Percentiles rank a stretch among this genome's conserved stretches.
phyloP scores from a whole-genome alignment of 2,113 vertebrate species.

The Aepyceros melampus region DNA sequence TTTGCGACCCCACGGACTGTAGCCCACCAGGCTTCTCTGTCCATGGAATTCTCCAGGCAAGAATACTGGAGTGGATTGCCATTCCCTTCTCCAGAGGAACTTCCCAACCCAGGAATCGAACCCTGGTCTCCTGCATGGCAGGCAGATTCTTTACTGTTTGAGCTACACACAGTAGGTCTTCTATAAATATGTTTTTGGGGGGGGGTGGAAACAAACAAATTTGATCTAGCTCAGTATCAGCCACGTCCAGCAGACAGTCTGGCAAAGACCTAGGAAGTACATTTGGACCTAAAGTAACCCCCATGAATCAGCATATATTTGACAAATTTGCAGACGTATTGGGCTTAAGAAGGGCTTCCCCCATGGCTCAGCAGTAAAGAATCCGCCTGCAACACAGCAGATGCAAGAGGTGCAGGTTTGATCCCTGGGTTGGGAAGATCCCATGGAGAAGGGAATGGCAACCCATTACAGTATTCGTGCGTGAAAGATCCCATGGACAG shows the following conservation, averaged over 20 bases:
- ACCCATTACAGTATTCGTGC: background rate
- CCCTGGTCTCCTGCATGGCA: no score
- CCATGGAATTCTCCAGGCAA: no score
- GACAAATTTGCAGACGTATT: background rate
- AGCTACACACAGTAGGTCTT: background rate
- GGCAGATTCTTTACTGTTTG: no score
- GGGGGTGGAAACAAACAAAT: rapidly evolving
- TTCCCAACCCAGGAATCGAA: no score
- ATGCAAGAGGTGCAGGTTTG: background rate
- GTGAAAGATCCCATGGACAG: background rate
- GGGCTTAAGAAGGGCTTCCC: background rate
- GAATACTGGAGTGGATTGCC: no score
- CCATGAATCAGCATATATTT: background rate
- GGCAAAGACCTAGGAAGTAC: background rate
- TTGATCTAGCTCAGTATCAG: background rate
- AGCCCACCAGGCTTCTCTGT: no score
- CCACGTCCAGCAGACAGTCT: background rate
- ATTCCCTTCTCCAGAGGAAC: no score
- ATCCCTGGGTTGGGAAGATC: background rate
- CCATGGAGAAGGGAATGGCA: background rate
- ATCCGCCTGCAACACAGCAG: rapidly evolving
- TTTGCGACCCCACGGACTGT: no score
- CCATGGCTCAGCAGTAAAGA: background rate
- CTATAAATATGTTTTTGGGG: background rate
- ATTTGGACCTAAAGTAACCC: background rate